Conservation (phyloP, 1,140 invertebrate species). For the Macrobrachium rosenbergii region DNA sequence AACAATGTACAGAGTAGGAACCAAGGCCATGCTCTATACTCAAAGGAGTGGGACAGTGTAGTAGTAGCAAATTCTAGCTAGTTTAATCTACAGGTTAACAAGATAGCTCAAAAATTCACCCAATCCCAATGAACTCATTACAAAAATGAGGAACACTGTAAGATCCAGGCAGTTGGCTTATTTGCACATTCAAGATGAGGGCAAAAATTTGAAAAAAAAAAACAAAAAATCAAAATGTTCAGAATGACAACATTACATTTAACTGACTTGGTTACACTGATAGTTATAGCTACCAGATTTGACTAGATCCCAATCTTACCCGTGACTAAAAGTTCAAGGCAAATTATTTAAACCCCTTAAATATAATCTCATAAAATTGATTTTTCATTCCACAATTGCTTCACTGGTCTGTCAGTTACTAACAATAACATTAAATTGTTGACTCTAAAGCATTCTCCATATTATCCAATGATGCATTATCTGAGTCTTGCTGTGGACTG, state of each 20-base stretch:
- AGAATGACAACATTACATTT: background rate
- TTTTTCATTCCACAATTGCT: background rate
- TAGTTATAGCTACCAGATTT: constrained; percentile 19
- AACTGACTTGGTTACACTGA: constrained; percentile 7
- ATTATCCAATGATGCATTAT: constrained; percentile 61
- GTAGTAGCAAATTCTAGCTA: constrained; percentile 43
- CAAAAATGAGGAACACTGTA: background rate
- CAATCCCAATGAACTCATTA: background rate
- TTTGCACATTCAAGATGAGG: background rate
- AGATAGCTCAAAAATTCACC: background rate
- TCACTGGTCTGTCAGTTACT: background rate
- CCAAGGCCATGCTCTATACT: constrained; percentile 65
- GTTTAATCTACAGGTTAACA: constrained; percentile 38
- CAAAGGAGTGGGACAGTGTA: constrained; percentile 42
- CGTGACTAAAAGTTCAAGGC: constrained; percentile 17
- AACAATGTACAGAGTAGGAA: constrained; percentile 66
- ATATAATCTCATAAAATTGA: background rate
- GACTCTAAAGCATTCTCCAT: constrained; percentile 65
- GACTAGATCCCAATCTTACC: constrained; percentile 48
- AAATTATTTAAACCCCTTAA: constrained; percentile 1
- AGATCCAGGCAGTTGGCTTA: constrained; percentile 3
- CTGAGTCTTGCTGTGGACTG: constrained; percentile 63
- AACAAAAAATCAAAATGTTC: background rate
- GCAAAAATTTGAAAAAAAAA: constrained; percentile 18
- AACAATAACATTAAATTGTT: constrained; percentile 28